phyloP scores from a whole-genome alignment of 2,888 invertebrate species.

The Drosophila cognata region DNA sequence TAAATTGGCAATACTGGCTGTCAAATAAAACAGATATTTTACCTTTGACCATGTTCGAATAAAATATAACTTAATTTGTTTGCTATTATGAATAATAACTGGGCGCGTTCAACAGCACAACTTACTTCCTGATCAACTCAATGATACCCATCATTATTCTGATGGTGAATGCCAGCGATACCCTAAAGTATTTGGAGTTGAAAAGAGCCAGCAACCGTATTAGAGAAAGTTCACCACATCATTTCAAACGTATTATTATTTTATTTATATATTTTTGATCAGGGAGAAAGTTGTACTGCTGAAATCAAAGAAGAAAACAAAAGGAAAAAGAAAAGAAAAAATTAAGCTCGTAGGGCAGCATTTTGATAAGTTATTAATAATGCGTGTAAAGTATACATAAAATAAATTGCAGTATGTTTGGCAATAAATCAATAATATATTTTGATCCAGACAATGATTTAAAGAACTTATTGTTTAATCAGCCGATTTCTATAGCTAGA shows the following conservation, averaged over 20 bases:
- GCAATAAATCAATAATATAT: slow-evolving; percentile 36
- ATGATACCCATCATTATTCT: slow-evolving; percentile 7
- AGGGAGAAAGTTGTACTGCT: slow-evolving; percentile 3
- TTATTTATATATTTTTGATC: slow-evolving; percentile 8
- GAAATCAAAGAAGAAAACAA: background rate
- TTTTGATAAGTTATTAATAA: slow-evolving; percentile 50
- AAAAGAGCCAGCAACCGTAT: slow-evolving; percentile 1
- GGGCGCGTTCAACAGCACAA: background rate
- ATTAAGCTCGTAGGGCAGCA: slow-evolving; percentile 36
- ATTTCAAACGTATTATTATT: slow-evolving; percentile 16
- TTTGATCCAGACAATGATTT: slow-evolving; percentile 42
- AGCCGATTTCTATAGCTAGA: slow-evolving; percentile 67
- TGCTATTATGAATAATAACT: slow-evolving; percentile 19
- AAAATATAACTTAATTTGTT: slow-evolving; percentile 16
- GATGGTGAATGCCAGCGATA: background rate
- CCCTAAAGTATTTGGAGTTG: slow-evolving; percentile 10
- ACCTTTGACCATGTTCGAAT: slow-evolving; percentile 27
- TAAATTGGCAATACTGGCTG: slow-evolving; percentile 23
- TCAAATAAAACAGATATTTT: slow-evolving; percentile 10
- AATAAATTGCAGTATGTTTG: slow-evolving; percentile 45
- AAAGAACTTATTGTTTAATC: slow-evolving; percentile 54
- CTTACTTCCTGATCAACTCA: background rate
- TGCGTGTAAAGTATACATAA: slow-evolving; percentile 35
- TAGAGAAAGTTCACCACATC: slow-evolving; percentile 6
- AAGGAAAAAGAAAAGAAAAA: background rate